These are phyloP conservation scores for Callimorpha dominula DNA, from an alignment of 2,888 invertebrate genomes.

Conservation along the genomic window DNA sequence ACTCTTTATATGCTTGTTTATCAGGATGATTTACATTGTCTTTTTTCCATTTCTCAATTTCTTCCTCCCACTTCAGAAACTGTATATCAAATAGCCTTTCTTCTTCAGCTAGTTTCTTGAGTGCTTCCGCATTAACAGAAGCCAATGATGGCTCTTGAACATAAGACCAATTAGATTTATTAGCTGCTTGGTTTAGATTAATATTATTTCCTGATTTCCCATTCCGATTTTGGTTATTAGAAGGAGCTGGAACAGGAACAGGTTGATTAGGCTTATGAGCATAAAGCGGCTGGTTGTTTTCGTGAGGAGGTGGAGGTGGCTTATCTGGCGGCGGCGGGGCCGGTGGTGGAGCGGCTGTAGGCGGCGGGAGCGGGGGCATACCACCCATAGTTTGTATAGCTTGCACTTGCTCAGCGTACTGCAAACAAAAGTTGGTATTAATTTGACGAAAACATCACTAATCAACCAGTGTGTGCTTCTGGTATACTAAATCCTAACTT, in stretches of 20 bases:
- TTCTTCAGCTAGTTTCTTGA: constrained; percentile 86
- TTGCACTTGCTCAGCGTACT: constrained; percentile 81
- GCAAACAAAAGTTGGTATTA: constrained; percentile 42
- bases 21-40: constrained; percentile 97
- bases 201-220: constrained; percentile 46
- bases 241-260: constrained; percentile 55
- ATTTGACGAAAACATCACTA: neutral
- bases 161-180: constrained; percentile 66
- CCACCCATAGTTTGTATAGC: constrained; percentile 65
- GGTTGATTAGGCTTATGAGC: constrained; percentile 49
- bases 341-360: constrained; percentile 62
- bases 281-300: constrained; percentile 78
- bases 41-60: constrained; percentile 96
- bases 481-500: constrained; percentile 77
- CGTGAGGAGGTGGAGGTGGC: constrained; percentile 76
- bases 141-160: constrained; percentile 48
- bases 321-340: constrained; percentile 62
- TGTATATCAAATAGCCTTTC: constrained; percentile 95
- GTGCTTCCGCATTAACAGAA: constrained; percentile 70
- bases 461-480: neutral
- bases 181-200: constrained; percentile 60
- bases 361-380: constrained; percentile 67
- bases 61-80: constrained; percentile 96
- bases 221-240: constrained; percentile 42
- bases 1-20: constrained; percentile 93